Conservation (phyloP, 2,888 invertebrate genomes). For the Candidula unifasciata region DNA sequence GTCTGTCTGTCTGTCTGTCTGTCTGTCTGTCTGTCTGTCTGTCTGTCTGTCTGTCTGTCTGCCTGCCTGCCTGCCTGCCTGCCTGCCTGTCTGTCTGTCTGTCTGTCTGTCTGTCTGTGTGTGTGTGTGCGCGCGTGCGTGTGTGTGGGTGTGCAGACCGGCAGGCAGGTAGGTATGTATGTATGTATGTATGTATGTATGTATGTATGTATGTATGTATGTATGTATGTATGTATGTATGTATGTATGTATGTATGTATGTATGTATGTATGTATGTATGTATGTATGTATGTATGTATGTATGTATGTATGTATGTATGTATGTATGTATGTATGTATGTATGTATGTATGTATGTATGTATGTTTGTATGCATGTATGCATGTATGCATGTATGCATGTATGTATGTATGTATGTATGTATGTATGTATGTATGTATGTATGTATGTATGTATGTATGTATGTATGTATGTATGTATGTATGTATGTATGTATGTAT, state of each 20-base stretch:
- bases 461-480: neutral
- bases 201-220: neutral
- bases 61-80: no score
- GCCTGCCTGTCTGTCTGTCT: no score
- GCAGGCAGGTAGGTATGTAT: no score
- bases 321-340: neutral
- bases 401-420: neutral
- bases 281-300: neutral
- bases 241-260: neutral
- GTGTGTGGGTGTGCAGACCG: no score
- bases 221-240: neutral
- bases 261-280: neutral
- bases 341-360: no score
- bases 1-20: no score
- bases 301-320: neutral
- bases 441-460: no score
- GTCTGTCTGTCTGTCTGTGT: neutral
- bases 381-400: no score
- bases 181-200: neutral
- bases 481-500: no score
- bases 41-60: no score
- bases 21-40: conserved; percentile 3
- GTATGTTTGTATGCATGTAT: neutral
- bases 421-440: no score
- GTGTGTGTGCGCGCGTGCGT: no score